Base-by-base conservation (phyloP, 2,888 invertebrate genomes). In the Lepidocyrtoides sp. region DNA sequence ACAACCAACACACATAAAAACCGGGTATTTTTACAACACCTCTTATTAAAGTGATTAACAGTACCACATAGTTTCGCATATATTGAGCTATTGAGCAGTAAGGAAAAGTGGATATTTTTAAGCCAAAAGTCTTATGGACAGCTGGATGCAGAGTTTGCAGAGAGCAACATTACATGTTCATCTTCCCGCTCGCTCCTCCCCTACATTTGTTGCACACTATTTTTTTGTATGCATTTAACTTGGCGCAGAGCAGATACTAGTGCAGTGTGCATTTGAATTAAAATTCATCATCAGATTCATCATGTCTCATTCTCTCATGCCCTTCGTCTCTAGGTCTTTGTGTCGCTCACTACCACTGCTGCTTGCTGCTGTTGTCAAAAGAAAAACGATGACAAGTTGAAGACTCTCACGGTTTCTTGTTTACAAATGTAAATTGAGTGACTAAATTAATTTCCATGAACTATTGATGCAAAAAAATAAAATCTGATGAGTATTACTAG, bases 161-260 rank as follows among this genome's bases (percentile, higher is more conserved):
- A n/a, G n/a, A n/a, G 14, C 44, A 44, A 81, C 44, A 69, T n/a
- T 36, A 29, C n/a, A 77, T 87, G 69, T 89, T 89, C 32, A 57
- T 83, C 75, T 89, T 89, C 89, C 89, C 89, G 89, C 89, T 89
- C 83, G 57, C 75, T 89, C 72, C 89, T 81, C 88, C 89, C 69
- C 17, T 81, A 17, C 75, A 48, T n/a, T 48, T 2, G 20, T 44
- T 48, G 36, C 36, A 36, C 26, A 2, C 51, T 75, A 14, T 1
- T 75, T 48, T 48, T 75, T 66, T 32, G 72, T 44, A 72, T 72
- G 72, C 12, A 29, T 20, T 77, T 75, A 20, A 1, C 41, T 17
- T 72, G 32, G 12, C 41, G 63, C 41, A 20, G 14, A n/a, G 66
- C 8, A 63, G 23, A 26, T 23, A 4, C 8, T 32, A 69, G 7